Evolutionary conservation across 2,888 invertebrate species (phyloP), one percentile per base, ranked within the genome.

Genomic region (Pardosa pseudoannulata): DNA sequence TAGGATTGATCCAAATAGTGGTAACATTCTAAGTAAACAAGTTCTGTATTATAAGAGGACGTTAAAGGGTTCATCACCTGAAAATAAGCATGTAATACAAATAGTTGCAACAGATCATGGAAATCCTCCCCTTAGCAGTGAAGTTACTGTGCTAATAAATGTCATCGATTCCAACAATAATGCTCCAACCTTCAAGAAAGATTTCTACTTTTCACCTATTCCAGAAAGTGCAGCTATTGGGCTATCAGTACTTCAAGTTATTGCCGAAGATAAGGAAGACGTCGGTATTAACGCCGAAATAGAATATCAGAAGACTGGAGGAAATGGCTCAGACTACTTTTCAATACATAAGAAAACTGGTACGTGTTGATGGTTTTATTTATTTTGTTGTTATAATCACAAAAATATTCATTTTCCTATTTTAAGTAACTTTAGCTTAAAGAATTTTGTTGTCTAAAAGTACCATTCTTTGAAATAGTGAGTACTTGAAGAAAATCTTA

Each of bases 201-300:
- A 95, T 90, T 96, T 96, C 91, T 97, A 97, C 91, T 96, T 96
- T 88, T 96, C 97, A 0, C 95, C 95, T 1, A 95, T 97, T 39
- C 96, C 96, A 0, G 98, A 98, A 92, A 97, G 97, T 92, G 96
- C 97, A n/a, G 96, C 96, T 89, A 96, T 97, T 89, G 98, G 98
- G 5, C 96, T 96, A 65, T 96, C 96, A 91, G 96, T 98, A 0
- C 92, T 97, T 65, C 96, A 96, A 93, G 95, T 90, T 27, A 65
- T 85, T 36, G 89, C 90, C 16, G 83, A 89, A 90, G 82, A 90
- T 89, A 9, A 91, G 89, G 96, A 97, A 94, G 97, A 97, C 91
- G 96, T 94, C 90, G 97, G 97, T 0, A 95, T 96, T 31, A 97
- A 97, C 92, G 96, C 97, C 0, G 96, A 97, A 92, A 94, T 98